Evolutionary conservation across 2,797 vertebrate species (phyloP), one percentile per base, ranked within the genome.

Genomic region (Ceryle rudis): DNA sequence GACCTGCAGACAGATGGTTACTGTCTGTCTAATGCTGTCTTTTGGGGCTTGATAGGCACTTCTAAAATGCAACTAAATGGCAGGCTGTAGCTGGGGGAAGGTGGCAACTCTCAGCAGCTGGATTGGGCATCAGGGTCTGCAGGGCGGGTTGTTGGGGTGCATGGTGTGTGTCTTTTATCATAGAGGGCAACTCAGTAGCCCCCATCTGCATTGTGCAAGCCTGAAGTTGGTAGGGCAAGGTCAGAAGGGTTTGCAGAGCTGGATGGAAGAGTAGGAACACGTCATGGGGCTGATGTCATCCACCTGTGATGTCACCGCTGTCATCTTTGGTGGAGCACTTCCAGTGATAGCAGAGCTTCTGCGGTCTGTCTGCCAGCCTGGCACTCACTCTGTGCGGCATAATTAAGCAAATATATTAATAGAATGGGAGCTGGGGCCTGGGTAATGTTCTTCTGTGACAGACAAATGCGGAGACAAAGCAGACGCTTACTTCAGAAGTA

Each of bases 351-450:
- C 78, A 52, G 82, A 57, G 83, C 70, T 92, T 28, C 95, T 95
- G 95, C 90, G 70, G 82, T 46, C 83, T 91, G 94, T 91, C 94
- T 90, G 91, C 96, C 92, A 86, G 81, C 67, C 95, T 96, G 91
- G 91, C 72, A 73, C 75, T 79, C 5, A 0, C 31, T 88, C 86
- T 82, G 71, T 23, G 71, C 87, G 71, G 85, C 0, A 1, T 84
- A 95, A 97, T 96, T 96, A 96, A 95, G 74, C 64, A 94, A 95
- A 87, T 90, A 69, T 94, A 96, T 95, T 93, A 97, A 97, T 96
- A 95, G 95, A 93, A 89, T 41, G 91, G 70, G 65, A 91, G 79
- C 41, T 4, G 4, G 46, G 86, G 89, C 83, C 91, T 93, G 86
- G 81, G 58, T 89, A 90, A 58, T 84, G 92, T 96, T 95, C 92